phyloP scores from a whole-genome alignment of 2,113 vertebrate species.

The Zosterops lateralis region DNA sequence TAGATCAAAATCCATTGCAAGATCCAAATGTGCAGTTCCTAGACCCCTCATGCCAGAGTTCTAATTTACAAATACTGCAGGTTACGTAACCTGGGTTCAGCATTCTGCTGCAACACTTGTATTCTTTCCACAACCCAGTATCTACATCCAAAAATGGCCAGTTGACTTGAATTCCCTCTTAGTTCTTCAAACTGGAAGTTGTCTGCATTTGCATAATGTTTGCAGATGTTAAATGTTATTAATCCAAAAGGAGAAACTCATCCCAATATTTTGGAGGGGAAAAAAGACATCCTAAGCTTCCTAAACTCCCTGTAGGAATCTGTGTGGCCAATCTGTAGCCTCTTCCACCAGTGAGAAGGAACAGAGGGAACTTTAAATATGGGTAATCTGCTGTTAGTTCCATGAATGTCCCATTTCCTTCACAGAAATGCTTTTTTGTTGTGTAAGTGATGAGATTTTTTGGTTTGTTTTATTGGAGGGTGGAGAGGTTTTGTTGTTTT shows the following conservation, averaged over 20 bases:
- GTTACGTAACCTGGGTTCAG: neutral
- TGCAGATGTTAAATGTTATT: neutral
- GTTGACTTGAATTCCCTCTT: neutral
- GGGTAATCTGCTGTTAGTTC: neutral
- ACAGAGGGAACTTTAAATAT: neutral
- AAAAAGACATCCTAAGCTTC: neutral
- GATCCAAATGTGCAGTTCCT: neutral
- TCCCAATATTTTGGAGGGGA: neutral
- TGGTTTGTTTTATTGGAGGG: neutral
- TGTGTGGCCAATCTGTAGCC: neutral
- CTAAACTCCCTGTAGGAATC: neutral
- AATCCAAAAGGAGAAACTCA: neutral
- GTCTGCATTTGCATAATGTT: neutral
- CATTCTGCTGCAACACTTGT: neutral
- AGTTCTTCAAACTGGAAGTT: neutral
- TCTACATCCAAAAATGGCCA: neutral
- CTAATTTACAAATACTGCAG: neutral
- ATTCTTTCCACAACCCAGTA: neutral
- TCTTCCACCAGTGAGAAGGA: neutral
- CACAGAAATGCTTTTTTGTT: neutral
- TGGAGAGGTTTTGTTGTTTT: neutral
- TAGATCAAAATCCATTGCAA: neutral
- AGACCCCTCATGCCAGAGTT: neutral
- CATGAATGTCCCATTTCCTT: neutral
- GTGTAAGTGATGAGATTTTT: fast-evolving